These are phyloP conservation scores for Ephydatia muelleri DNA, from an alignment of 37 sponge, comb jelly and placozoan species.

Conservation along the genomic window DNA sequence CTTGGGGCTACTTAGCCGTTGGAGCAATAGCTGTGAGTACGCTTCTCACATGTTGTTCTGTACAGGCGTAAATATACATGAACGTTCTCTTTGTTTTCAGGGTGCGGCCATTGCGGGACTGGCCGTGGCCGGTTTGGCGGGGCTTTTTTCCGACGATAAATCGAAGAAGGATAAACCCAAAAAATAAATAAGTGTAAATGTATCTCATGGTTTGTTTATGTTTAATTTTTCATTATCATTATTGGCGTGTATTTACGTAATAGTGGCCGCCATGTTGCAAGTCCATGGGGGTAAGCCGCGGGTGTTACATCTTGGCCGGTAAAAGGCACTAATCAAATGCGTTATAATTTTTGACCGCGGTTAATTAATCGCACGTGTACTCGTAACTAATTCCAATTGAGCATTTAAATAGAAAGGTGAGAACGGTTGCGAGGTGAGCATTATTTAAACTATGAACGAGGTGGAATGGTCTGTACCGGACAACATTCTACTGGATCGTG, in stretches of 20 bases:
- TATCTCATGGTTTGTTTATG: not conserved
- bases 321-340: not conserved
- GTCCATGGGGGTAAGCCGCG: not conserved
- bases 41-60: not conserved
- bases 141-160: not conserved
- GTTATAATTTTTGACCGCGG: conserved; percentile 42
- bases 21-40: not conserved
- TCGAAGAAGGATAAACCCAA: not conserved
- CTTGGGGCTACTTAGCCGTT: not conserved
- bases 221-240: not conserved
- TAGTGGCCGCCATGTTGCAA: conserved; percentile 13
- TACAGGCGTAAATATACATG: too few relatives aligned
- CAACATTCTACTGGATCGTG: conserved; percentile 18
- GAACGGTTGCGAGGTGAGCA: not conserved
- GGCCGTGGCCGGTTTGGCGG: not conserved
- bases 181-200: not conserved
- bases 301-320: not conserved
- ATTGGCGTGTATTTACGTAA: conserved; percentile 9
- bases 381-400: not conserved
- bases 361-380: too few relatives aligned
- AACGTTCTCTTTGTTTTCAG: not conserved
- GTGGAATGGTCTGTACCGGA: conserved; percentile 25
- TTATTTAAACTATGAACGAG: not conserved
- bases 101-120: not conserved
- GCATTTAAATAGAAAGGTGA: not conserved